Evolutionary conservation across 2,113 vertebrate species (phyloP).

Genomic region (Tympanuchus pallidicinctus): DNA sequence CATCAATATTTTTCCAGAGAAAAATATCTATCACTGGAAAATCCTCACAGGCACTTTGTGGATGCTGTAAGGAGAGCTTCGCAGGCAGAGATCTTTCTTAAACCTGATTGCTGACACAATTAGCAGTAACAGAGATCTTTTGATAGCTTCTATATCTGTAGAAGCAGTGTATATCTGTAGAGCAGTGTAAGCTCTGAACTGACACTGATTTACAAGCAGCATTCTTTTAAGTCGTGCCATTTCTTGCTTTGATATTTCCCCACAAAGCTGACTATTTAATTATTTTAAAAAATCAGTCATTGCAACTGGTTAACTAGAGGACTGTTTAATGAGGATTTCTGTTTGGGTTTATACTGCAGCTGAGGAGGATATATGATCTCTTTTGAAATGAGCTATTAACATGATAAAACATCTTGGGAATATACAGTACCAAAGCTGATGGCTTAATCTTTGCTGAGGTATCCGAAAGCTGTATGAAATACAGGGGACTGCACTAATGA

Average conservation of each 20-base stretch:
- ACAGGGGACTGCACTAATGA: neutral
- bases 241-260: conserved; percentile 46
- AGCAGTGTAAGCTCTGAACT: conserved; percentile 14
- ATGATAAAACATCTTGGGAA: conserved; percentile 49
- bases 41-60: neutral
- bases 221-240: conserved; percentile 47
- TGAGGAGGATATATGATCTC: conserved; percentile 40
- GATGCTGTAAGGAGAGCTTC: neutral
- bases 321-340: conserved; percentile 22
- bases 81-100: conserved; percentile 19
- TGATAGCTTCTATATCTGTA: neutral
- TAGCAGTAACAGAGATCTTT: conserved; percentile 1
- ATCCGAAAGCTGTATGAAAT: neutral
- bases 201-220: conserved; percentile 15
- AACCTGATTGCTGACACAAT: conserved; percentile 18
- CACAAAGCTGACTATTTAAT: conserved; percentile 26
- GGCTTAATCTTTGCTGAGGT: conserved; percentile 33
- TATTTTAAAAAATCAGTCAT: conserved; percentile 11
- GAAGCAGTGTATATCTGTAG: too few species aligned
- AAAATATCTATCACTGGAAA: conserved; percentile 9
- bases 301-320: neutral
- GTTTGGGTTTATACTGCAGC: conserved; percentile 18
- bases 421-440: neutral
- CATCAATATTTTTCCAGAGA: conserved; percentile 49
- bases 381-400: conserved; percentile 50